Evolutionary conservation across 2,113 vertebrate genomes (phyloP).

Genomic region (Lepus americanus): DNA sequence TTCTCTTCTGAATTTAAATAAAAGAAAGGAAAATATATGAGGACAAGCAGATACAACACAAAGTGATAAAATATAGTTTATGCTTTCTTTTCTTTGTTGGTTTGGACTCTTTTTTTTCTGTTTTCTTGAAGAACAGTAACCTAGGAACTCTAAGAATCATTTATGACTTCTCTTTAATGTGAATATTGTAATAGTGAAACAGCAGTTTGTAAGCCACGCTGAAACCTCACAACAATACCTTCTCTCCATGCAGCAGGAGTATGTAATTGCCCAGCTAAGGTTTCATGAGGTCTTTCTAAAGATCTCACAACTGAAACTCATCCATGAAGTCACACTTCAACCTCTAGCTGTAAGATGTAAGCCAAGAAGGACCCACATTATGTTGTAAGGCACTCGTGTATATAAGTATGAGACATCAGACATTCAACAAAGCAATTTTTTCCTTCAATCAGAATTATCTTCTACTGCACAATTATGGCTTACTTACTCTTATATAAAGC

Average conservation of each 20-base stretch:
- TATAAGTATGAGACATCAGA: conserved; percentile 1
- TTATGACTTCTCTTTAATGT: conserved; percentile 5
- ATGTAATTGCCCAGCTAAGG: not conserved
- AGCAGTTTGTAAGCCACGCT: not conserved
- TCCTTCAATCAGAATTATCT: conserved; percentile 12
- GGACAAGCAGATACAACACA: not conserved
- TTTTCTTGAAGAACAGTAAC: conserved; percentile 6
- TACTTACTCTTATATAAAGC: conserved; percentile 39
- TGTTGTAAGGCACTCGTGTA: not conserved
- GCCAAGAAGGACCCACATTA: not conserved
- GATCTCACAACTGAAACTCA: not conserved
- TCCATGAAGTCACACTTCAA: not conserved
- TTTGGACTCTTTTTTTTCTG: not conserved
- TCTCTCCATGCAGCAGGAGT: not conserved
- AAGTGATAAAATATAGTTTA: conserved; percentile 28
- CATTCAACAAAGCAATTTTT: conserved; percentile 25
- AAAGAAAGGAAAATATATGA: conserved; percentile 42
- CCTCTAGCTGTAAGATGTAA: conserved; percentile 15
- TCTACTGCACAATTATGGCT: not conserved
- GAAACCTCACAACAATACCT: not conserved
- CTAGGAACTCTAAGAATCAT: not conserved
- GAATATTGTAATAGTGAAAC: not conserved
- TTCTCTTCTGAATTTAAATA: conserved; percentile 46
- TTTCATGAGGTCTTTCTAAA: conserved; percentile 34
- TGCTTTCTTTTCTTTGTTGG: conserved; percentile 40